Conservation (phyloP, 2,113 vertebrate genomes). For the Merops nubicus region DNA sequence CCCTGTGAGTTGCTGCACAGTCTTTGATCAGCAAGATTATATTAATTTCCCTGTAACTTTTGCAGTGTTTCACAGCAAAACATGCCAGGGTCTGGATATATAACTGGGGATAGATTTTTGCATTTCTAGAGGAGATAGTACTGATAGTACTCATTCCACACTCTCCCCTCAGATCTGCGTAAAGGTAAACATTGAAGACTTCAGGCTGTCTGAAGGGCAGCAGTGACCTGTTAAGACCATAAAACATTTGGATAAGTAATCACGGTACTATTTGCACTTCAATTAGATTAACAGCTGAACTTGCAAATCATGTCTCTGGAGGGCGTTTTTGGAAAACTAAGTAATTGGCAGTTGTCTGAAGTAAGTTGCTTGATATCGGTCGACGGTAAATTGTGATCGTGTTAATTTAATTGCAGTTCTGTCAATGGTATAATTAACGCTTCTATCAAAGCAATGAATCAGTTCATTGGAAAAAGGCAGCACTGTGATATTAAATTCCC, state of each 20-base stretch:
- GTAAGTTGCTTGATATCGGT: constrained; percentile 62
- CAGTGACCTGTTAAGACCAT: neutral
- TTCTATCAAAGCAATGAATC: constrained; percentile 30
- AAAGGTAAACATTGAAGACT: neutral
- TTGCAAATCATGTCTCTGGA: constrained; percentile 30
- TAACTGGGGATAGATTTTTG: neutral
- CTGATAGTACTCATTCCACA: neutral
- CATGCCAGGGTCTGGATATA: neutral
- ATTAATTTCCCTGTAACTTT: neutral
- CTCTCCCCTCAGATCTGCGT: neutral
- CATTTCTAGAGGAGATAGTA: neutral
- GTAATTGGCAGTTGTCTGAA: constrained; percentile 66
- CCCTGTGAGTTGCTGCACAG: neutral
- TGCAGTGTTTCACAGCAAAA: neutral
- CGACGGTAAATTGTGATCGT: constrained; percentile 52
- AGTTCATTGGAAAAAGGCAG: constrained; percentile 12
- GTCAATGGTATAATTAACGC: constrained; percentile 30
- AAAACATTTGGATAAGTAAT: constrained; percentile 25
- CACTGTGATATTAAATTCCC: neutral
- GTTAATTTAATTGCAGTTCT: constrained; percentile 65
- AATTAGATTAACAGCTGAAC: constrained; percentile 50
- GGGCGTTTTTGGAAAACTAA: constrained; percentile 42
- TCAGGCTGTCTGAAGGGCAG: neutral
- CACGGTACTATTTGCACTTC: constrained; percentile 23
- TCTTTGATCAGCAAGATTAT: neutral